Conservation (phyloP, 2,113 vertebrate genomes). For the Sula dactylatra region DNA sequence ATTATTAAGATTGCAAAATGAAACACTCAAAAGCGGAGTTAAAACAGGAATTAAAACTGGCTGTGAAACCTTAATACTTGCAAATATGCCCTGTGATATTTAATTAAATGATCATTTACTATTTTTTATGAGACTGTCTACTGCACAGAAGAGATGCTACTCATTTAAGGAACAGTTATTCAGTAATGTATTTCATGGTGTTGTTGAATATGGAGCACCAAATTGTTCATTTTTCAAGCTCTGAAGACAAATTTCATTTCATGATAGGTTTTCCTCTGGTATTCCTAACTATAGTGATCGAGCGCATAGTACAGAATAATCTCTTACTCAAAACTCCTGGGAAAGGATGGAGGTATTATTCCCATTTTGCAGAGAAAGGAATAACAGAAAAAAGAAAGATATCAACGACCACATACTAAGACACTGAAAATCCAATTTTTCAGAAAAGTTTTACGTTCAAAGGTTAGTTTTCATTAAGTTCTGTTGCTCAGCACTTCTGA, state of each 20-base stretch:
- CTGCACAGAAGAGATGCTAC: not conserved
- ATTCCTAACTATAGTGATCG: not conserved
- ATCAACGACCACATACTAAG: no score
- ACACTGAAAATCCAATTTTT: no score
- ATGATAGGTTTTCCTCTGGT: not conserved
- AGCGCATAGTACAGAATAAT: no score
- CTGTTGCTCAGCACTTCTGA: not conserved
- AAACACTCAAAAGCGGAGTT: not conserved
- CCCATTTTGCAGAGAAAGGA: no score
- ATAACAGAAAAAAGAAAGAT: no score
- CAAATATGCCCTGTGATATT: not conserved
- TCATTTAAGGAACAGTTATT: not conserved
- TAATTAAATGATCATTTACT: not conserved
- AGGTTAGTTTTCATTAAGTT: no score
- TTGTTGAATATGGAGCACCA: not conserved
- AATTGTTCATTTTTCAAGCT: not conserved
- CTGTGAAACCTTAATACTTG: not conserved
- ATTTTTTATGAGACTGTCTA: not conserved
- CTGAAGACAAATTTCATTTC: not conserved
- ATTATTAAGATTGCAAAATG: not conserved
- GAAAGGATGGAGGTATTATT: no score
- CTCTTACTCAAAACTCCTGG: no score
- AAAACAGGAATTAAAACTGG: not conserved
- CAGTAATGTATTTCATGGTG: not conserved
- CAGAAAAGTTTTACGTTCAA: no score